These are phyloP conservation scores for Hoplodrina blanda DNA, from an alignment of 2,888 invertebrate species.

Conservation along the genomic window DNA sequence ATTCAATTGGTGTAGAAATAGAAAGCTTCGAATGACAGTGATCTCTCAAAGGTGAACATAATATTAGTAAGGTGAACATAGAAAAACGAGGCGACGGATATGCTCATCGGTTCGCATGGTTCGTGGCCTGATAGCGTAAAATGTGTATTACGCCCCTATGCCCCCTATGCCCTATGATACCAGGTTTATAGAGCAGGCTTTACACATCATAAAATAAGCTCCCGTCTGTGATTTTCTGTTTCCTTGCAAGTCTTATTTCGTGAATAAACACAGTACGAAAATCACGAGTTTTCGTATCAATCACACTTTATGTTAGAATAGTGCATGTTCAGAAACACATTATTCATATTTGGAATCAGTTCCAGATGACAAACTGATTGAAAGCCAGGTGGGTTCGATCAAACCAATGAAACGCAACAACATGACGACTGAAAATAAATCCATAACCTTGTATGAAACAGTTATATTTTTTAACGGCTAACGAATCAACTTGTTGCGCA, in stretches of 20 bases:
- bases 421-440: background rate
- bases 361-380: no score
- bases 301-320: background rate
- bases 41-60: no score
- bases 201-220: constrained; percentile 6
- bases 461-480: background rate
- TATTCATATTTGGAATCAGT: no score
- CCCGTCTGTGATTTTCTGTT: background rate
- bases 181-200: background rate
- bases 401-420: background rate
- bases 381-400: no score
- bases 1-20: no score
- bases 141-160: constrained; percentile 15
- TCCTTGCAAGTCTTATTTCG: background rate
- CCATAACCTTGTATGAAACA: background rate
- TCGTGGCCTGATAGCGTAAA: constrained; percentile 21
- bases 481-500: constrained; percentile 6
- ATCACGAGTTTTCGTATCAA: background rate
- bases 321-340: background rate
- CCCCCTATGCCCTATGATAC: constrained; percentile 5
- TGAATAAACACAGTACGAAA: background rate
- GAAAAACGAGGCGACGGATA: constrained; percentile 14
- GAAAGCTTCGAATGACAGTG: no score
- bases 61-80: constrained; percentile 25
- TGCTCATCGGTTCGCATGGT: constrained; percentile 20